These are phyloP conservation scores for Coregonus clupeaformis DNA, from an alignment of 2,113 vertebrate genomes.

Conservation along the genomic window DNA sequence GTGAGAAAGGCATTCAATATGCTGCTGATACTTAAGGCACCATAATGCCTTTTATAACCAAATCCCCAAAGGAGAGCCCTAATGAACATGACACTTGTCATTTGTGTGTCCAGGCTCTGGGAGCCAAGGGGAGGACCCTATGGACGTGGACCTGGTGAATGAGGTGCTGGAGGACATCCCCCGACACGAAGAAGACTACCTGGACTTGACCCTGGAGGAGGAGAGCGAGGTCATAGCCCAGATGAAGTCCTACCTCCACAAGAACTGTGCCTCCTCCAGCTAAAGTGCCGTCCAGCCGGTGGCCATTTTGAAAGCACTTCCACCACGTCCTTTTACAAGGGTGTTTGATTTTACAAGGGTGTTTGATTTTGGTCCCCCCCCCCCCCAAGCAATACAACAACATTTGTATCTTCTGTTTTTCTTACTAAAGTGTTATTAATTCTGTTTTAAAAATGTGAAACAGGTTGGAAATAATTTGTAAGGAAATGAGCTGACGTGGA, in stretches of 20 bases:
- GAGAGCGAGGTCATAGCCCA: conserved; percentile 82
- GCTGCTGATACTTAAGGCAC: too few relatives aligned
- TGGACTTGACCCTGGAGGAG: conserved; percentile 93
- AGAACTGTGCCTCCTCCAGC: conserved; percentile 22
- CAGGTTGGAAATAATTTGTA: too few relatives aligned
- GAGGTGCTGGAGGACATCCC: conserved; percentile 92
- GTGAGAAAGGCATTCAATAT: conserved; percentile 11
- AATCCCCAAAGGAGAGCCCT: too few relatives aligned
- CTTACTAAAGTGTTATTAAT: too few relatives aligned
- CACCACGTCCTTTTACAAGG: neutral
- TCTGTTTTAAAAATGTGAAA: too few relatives aligned
- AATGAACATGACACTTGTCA: too few relatives aligned
- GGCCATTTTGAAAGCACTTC: neutral
- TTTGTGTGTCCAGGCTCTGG: conserved; percentile 66
- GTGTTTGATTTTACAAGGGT: neutral
- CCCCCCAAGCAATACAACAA: neutral
- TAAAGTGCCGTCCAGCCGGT: conserved; percentile 1
- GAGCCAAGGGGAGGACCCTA: conserved; percentile 72
- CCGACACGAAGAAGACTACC: conserved; percentile 92
- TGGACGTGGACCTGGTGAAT: conserved; percentile 84
- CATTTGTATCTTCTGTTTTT: neutral
- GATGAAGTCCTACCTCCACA: conserved; percentile 75
- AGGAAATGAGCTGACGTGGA: too few relatives aligned
- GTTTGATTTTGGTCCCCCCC: too few relatives aligned
- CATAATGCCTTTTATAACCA: too few relatives aligned